These are phyloP conservation scores for Spodoptera exigua DNA, from an alignment of 2,888 invertebrate species.

Conservation along the genomic window DNA sequence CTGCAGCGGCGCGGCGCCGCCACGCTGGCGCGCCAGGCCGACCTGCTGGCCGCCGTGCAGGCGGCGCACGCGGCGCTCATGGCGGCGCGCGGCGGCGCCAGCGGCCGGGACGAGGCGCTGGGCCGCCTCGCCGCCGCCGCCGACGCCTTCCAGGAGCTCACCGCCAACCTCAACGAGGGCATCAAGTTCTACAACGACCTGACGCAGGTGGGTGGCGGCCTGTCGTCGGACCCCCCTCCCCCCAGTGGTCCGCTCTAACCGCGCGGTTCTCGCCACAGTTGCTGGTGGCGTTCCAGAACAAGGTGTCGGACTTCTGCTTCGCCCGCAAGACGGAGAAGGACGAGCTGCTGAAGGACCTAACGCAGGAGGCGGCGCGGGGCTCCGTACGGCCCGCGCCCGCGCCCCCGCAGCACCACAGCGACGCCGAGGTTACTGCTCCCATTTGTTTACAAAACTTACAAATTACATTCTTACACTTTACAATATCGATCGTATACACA, in stretches of 20 bases:
- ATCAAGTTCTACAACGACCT: conserved; percentile 98
- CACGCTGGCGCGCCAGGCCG: conserved; percentile 89
- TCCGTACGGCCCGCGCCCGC: conserved; percentile 83
- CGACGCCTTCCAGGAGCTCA: conserved; percentile 97
- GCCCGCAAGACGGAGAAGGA: conserved; percentile 99
- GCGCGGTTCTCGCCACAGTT: conserved; percentile 87
- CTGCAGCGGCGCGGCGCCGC: conserved; percentile 90
- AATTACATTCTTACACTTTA: too few relatives aligned
- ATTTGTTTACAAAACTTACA: too few relatives aligned
- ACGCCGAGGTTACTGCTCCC: conserved; percentile 65
- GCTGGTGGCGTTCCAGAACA: conserved; percentile 98
- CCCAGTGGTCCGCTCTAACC: background rate
- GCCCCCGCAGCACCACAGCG: conserved; percentile 65
- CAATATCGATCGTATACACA: too few relatives aligned
- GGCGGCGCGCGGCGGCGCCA: conserved; percentile 83
- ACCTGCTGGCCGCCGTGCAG: conserved; percentile 60
- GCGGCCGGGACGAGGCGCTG: conserved; percentile 93
- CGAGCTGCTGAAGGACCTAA: conserved; percentile 97
- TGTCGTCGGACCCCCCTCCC: too few relatives aligned
- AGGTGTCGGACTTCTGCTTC: conserved; percentile 99
- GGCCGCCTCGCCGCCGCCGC: conserved; percentile 96
- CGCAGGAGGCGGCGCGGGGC: conserved; percentile 93
- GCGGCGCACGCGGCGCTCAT: conserved; percentile 73
- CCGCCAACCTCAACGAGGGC: conserved; percentile 97
- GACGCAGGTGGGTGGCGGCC: too few relatives aligned